These are phyloP conservation scores for Spatulosminthurus flaviceps DNA, from an alignment of 2,888 invertebrate species.

Conservation along the genomic window DNA sequence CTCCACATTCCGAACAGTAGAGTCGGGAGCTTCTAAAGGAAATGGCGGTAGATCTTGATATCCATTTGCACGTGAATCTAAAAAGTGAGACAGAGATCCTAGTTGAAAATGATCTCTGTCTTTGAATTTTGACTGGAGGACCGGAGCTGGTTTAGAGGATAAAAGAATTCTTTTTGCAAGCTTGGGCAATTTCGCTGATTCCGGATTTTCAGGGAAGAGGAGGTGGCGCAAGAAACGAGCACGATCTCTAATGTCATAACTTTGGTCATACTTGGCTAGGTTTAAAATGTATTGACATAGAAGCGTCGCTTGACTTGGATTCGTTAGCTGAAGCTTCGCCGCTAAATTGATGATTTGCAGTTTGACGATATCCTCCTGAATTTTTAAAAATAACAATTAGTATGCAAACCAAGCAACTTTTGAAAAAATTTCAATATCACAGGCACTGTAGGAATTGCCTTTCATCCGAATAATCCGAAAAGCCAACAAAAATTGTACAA, in stretches of 20 bases:
- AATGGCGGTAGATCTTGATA: constrained; percentile 89
- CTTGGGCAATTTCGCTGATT: constrained; percentile 71
- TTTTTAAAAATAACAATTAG: not conserved
- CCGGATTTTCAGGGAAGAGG: constrained; percentile 73
- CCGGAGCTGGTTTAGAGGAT: constrained; percentile 92
- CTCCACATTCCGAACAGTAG: constrained; percentile 80
- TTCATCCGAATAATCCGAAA: no score
- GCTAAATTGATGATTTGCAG: constrained; percentile 94
- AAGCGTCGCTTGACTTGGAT: constrained; percentile 83
- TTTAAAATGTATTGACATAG: constrained; percentile 93
- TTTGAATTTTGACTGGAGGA: constrained; percentile 84
- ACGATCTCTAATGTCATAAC: constrained; percentile 96
- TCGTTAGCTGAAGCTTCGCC: constrained; percentile 89
- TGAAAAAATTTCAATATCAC: no score
- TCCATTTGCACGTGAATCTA: constrained; percentile 84
- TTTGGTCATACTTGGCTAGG: constrained; percentile 94
- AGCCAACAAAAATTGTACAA: no score
- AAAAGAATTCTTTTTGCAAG: constrained; percentile 87
- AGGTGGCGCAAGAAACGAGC: constrained; percentile 88
- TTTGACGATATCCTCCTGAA: constrained; percentile 91
- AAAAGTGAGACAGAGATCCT: constrained; percentile 93
- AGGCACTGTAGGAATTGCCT: no score
- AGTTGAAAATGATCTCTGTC: constrained; percentile 89
- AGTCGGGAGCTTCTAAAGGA: constrained; percentile 79
- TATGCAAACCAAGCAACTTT: no score